Base-by-base conservation (phyloP, 2,113 vertebrate genomes). In the Pluvialis apricaria region DNA sequence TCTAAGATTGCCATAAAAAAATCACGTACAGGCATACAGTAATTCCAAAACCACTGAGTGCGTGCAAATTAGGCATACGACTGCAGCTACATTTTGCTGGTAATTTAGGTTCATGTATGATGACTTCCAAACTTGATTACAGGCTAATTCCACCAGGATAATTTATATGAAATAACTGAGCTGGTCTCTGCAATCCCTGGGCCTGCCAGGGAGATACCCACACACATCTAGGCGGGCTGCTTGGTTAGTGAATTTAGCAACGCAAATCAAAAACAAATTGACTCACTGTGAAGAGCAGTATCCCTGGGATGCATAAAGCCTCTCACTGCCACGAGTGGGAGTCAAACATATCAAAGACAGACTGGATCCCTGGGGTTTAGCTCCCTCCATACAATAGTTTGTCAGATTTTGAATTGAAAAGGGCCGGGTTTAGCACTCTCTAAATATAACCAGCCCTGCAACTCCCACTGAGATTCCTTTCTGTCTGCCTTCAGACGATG, bases 391-490 rank as follows among this genome's bases (percentile, higher is more conserved):
- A 97, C 91, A 97, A 96, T 91, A 76, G 91, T 92, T 77, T 66
- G 90, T 89, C 92, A 96, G 57, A 62, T 90, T 92, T 81, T 91
- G 72, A 91, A 92, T 92, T 93, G 86, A 96, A 93, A 91, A 79
- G 92, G 76, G 44, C 26, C 11, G 55, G 87, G 44, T 91, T 96
- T 96, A 93, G 92, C 89, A 90, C 92, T 93, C 91, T 93, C 92
- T 96, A 95, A 96, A 96, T 94, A 92, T 86, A 93, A 88, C 90
- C 94, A 94, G 62, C 62, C 92, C 78, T 88, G 92, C 96, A 95
- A 96, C 95, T 97, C 91, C 95, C 89, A 87, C 93, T 73, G 96
- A 96, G 96, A 97, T 96, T 96, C 96, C 91, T 95, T 89, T 96
- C 94, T 95, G 92, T 89, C 94, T 97, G 94, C 81, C 89, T 94